Conservation (phyloP, 2,888 invertebrate genomes). For the Drosophila recens region DNA sequence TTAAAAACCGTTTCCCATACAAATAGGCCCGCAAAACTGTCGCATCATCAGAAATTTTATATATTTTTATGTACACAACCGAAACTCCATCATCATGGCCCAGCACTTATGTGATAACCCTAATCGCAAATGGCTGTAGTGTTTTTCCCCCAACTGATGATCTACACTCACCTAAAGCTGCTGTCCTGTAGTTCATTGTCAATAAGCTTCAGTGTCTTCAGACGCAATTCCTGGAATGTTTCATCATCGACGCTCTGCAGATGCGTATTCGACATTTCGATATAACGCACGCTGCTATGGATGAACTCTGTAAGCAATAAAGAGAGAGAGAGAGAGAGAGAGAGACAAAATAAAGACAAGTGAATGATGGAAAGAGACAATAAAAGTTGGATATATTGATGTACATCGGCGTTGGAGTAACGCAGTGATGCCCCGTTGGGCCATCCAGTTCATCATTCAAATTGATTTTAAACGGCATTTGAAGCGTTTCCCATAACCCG, state of each 20-base stretch:
- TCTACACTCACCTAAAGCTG: slow-evolving; percentile 90
- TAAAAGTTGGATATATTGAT: slow-evolving; percentile 32
- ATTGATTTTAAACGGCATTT: no score
- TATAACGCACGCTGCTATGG: slow-evolving; percentile 91
- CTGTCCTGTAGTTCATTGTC: slow-evolving; percentile 93
- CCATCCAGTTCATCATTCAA: no score
- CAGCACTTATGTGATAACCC: slow-evolving; percentile 56
- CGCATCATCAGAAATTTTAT: slow-evolving; percentile 61
- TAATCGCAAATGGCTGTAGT: no score
- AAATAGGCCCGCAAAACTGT: slow-evolving; percentile 61
- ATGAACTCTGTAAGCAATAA: slow-evolving; percentile 89
- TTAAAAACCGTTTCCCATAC: slow-evolving; percentile 34
- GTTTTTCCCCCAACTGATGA: slow-evolving; percentile 11
- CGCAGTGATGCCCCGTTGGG: not conserved
- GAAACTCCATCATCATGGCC: slow-evolving; percentile 58
- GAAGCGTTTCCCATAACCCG: no score
- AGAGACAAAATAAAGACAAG: slow-evolving; percentile 15
- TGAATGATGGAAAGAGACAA: not conserved
- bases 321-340: not conserved
- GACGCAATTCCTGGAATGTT: slow-evolving; percentile 90
- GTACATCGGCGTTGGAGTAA: slow-evolving; percentile 23
- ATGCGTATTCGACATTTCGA: slow-evolving; percentile 93
- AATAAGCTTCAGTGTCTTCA: slow-evolving; percentile 93
- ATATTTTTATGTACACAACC: slow-evolving; percentile 14
- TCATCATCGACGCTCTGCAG: slow-evolving; percentile 93